Evolutionary conservation across 2,888 invertebrate species (phyloP).

Genomic region (Protophormia terraenovae): DNA sequence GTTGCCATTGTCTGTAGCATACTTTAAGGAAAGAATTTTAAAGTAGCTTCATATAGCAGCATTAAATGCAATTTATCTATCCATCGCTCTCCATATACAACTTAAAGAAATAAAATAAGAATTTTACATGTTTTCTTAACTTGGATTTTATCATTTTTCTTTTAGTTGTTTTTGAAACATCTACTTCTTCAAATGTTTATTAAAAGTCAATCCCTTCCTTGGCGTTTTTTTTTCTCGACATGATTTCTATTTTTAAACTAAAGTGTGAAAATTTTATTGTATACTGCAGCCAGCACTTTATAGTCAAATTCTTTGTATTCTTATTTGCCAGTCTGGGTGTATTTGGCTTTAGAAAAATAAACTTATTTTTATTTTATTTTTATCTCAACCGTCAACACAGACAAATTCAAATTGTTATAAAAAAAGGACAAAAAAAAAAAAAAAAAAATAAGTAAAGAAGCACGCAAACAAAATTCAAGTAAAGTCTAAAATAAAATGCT

Average conservation of each 20-base stretch:
- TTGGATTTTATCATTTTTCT: background rate
- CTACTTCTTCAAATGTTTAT: conserved; percentile 10
- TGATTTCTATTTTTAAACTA: conserved; percentile 30
- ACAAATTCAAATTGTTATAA: conserved; percentile 33
- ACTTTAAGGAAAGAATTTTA: conserved; percentile 28
- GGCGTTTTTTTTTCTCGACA: background rate
- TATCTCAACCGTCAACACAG: conserved; percentile 54
- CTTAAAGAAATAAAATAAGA: background rate
- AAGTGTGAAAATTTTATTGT: conserved; percentile 44
- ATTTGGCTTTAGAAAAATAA: background rate
- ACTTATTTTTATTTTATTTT: conserved; percentile 11
- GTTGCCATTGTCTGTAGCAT: conserved; percentile 1
- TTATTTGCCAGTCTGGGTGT: background rate
- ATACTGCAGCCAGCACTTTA: background rate
- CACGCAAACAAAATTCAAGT: background rate
- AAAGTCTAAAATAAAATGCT: conserved; percentile 11
- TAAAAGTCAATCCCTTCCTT: conserved; percentile 39
- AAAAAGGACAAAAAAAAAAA: background rate
- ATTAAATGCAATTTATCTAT: background rate
- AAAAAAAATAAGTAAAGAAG: background rate
- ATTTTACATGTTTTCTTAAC: conserved; percentile 28
- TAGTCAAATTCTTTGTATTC: conserved; percentile 4
- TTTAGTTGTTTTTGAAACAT: background rate
- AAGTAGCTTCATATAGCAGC: background rate
- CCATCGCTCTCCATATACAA: background rate